Evolutionary conservation across 2,113 vertebrate genomes (phyloP).

Genomic region (Coturnix japonica): DNA sequence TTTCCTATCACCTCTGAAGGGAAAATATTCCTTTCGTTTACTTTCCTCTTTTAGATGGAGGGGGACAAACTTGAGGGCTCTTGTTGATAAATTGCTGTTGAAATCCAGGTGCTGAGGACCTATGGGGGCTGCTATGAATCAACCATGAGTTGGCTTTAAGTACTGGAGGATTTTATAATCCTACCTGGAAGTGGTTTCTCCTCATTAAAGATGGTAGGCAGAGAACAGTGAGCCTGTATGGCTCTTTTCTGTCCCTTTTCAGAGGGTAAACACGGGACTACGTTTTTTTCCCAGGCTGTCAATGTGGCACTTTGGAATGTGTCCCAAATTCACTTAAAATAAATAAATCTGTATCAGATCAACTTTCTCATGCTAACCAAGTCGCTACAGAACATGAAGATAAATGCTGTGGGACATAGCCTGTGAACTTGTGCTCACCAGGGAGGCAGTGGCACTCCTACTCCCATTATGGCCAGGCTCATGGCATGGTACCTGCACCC

Average conservation of each 20-base stretch:
- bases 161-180: neutral
- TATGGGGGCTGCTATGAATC: neutral
- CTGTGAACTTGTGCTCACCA: neutral
- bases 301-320: neutral
- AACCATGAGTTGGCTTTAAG: neutral
- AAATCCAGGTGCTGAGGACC: neutral
- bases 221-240: fast-evolving
- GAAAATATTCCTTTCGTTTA: neutral
- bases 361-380: neutral
- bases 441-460: neutral
- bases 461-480: neutral
- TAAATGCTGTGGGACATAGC: neutral
- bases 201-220: neutral
- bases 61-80: neutral
- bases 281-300: constrained; percentile 2
- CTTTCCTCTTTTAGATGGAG: neutral
- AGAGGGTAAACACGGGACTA: neutral
- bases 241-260: neutral
- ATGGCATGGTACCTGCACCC: fast-evolving
- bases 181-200: neutral
- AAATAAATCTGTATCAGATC: neutral
- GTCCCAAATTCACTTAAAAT: neutral
- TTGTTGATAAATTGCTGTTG: neutral
- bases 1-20: neutral
- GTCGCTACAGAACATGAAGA: neutral